A percentile compares a stretch with the other conserved stretches of the same genome.
These are phyloP conservation scores for Panonychus citri DNA, from an alignment of 1,140 invertebrate genomes.

Conservation along the genomic window DNA sequence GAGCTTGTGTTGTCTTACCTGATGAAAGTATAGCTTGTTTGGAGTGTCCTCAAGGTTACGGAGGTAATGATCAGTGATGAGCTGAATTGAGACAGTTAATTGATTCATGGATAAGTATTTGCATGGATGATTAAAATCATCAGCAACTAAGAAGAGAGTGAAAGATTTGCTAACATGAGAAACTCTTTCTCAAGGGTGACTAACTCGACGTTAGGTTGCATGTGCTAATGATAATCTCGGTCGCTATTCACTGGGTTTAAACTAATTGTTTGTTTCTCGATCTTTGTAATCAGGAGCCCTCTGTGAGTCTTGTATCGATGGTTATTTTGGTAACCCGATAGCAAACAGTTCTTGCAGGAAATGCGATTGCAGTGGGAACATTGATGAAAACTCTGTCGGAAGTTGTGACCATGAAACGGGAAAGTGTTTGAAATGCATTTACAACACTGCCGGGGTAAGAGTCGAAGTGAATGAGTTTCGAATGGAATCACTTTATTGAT, in stretches of 20 bases:
- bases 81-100: no score
- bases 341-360: slow-evolving; percentile 43
- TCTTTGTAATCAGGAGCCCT: slow-evolving; percentile 10
- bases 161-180: no score
- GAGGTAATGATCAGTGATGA: slow-evolving; percentile 47
- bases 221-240: no score
- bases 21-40: slow-evolving; percentile 67
- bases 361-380: slow-evolving; percentile 85
- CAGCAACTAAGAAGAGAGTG: no score
- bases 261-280: slow-evolving; percentile 1
- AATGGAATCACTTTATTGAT: no score
- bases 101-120: no score
- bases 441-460: slow-evolving; percentile 65
- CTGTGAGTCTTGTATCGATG: slow-evolving; percentile 67
- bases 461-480: no score
- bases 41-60: slow-evolving; percentile 76
- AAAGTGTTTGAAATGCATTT: slow-evolving; percentile 87
- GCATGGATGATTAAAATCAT: no score
- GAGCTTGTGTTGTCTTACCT: slow-evolving; percentile 65
- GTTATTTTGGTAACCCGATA: slow-evolving; percentile 42
- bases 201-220: no score
- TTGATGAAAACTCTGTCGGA: slow-evolving; percentile 39
- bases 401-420: slow-evolving; percentile 76
- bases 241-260: no score
- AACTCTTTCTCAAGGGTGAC: no score